Percentiles rank a stretch among this genome's conserved stretches.
These are phyloP conservation scores for Adineta ricciae DNA, from an alignment of 2,888 invertebrate genomes.

Conservation along the genomic window DNA sequence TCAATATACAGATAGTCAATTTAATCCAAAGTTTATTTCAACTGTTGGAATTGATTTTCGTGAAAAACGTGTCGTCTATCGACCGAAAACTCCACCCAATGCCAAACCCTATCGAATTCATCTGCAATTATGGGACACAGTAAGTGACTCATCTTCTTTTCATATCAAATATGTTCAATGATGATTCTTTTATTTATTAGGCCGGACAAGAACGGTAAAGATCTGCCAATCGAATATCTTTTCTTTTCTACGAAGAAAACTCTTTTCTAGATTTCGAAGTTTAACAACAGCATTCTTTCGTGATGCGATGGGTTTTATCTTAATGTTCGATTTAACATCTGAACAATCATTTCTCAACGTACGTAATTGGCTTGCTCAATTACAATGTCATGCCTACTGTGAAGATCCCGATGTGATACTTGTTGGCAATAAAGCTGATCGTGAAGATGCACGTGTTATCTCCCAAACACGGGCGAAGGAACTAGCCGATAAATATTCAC, in stretches of 20 bases:
- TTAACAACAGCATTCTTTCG: conserved; percentile 47
- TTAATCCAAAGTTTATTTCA: conserved; percentile 82
- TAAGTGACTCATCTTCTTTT: too few species aligned
- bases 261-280: conserved; percentile 24
- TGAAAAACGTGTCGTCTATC: conserved; percentile 60
- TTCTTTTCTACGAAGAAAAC: too few species aligned
- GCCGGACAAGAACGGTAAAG: conserved; percentile 30
- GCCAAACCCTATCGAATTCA: conserved; percentile 29
- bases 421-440: conserved; percentile 36
- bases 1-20: conserved; percentile 84
- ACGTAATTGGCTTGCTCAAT: conserved; percentile 34
- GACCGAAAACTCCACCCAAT: conserved; percentile 26
- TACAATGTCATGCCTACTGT: conserved; percentile 35
- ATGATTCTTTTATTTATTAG: background rate
- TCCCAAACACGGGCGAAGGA: conserved; percentile 55
- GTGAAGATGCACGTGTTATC: conserved; percentile 68
- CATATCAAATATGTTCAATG: background rate
- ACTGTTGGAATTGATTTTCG: conserved; percentile 95
- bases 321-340: conserved; percentile 35
- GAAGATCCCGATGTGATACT: conserved; percentile 34
- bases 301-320: conserved; percentile 39
- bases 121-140: conserved; percentile 33
- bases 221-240: too few species aligned
- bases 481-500: conserved; percentile 74
- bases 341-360: conserved; percentile 34